Conservation (phyloP, 1,140 invertebrate species). For the Trichonephila inaurata region DNA sequence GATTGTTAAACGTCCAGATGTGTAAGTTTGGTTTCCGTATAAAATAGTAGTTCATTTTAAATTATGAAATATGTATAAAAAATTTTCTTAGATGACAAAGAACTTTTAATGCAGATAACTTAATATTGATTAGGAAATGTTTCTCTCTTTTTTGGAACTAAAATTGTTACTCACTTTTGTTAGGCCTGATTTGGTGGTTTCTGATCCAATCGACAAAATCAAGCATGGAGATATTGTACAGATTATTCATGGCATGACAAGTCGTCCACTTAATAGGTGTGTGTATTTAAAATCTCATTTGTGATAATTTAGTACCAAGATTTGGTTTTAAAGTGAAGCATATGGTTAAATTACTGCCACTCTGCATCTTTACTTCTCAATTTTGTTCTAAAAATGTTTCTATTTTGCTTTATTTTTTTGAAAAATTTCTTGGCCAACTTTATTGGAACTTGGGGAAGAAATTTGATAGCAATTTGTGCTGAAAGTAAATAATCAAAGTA, state of each 20-base stretch:
- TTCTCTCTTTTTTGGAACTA: too few species aligned
- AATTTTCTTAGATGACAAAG: neutral
- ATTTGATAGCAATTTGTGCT: too few species aligned
- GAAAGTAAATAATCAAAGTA: too few species aligned
- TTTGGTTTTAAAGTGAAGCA: too few species aligned
- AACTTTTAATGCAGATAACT: neutral
- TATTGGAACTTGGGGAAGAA: too few species aligned
- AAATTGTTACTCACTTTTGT: conserved; percentile 14
- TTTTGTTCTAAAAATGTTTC: too few species aligned
- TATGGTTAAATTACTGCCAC: too few species aligned
- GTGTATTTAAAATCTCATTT: neutral
- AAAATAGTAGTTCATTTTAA: neutral
- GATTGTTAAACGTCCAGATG: conserved; percentile 94
- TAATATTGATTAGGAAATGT: too few species aligned
- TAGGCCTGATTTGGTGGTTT: conserved; percentile 88
- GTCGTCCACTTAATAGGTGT: conserved; percentile 80
- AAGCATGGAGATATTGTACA: conserved; percentile 95
- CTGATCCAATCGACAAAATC: conserved; percentile 88
- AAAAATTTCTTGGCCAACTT: too few species aligned
- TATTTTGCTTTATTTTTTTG: too few species aligned
- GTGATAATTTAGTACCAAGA: too few species aligned
- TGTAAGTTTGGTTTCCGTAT: conserved; percentile 79
- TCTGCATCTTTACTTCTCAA: too few species aligned
- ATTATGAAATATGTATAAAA: neutral
- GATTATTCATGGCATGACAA: conserved; percentile 95